Evolutionary conservation across 2,888 invertebrate species (phyloP).

Genomic region (Sinelater perroti): DNA sequence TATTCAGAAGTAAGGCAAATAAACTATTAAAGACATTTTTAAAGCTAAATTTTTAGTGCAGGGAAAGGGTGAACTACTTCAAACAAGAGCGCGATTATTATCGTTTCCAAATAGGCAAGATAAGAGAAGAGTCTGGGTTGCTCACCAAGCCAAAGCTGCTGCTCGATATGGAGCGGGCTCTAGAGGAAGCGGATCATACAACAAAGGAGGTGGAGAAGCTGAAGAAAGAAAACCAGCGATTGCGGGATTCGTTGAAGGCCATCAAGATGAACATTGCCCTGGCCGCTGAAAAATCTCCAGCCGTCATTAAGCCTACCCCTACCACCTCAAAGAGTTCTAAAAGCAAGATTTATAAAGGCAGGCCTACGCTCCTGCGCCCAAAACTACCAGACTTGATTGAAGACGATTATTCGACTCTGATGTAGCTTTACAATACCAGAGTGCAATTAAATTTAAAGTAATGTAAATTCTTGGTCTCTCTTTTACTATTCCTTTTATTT

Average conservation of each 20-base stretch:
- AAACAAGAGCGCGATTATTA: slow-evolving; percentile 59
- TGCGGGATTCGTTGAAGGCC: slow-evolving; percentile 32
- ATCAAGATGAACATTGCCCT: slow-evolving; percentile 40
- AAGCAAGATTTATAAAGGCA: slow-evolving; percentile 31
- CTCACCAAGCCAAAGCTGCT: slow-evolving; percentile 63
- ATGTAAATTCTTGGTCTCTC: too few species aligned
- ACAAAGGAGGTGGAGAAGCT: slow-evolving; percentile 37
- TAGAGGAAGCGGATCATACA: slow-evolving; percentile 49
- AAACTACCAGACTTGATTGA: slow-evolving; percentile 6
- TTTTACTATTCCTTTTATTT: too few species aligned
- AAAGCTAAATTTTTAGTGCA: slow-evolving; percentile 37
- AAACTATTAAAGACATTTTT: not conserved
- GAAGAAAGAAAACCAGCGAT: slow-evolving; percentile 38
- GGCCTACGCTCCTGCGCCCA: slow-evolving; percentile 24
- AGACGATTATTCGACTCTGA: not conserved
- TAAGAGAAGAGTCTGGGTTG: slow-evolving; percentile 62
- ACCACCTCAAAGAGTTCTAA: slow-evolving; percentile 6
- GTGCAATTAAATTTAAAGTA: too few species aligned
- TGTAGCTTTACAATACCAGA: too few species aligned
- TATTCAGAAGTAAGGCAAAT: slow-evolving; percentile 40
- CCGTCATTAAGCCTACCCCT: slow-evolving; percentile 24
- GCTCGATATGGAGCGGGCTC: slow-evolving; percentile 61
- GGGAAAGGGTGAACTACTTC: slow-evolving; percentile 56
- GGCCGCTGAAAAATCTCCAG: slow-evolving; percentile 12
- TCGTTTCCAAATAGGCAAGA: slow-evolving; percentile 57